Evolutionary conservation across 2,888 invertebrate genomes (phyloP).

Genomic region (Colostygia pectinataria): DNA sequence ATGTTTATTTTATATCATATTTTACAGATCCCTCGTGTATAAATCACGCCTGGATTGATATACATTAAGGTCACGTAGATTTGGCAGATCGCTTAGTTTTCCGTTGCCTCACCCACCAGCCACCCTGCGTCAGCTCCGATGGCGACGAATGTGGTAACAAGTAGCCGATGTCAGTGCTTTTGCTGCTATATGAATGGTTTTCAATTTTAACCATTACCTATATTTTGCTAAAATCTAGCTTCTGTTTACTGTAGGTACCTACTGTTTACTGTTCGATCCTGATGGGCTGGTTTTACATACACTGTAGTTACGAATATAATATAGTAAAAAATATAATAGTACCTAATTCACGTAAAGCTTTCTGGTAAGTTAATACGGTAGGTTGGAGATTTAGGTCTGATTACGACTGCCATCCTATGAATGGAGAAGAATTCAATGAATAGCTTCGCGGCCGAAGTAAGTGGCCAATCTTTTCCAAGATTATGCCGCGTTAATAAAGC

Average conservation of each 20-base stretch:
- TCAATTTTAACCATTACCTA: not conserved
- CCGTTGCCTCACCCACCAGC: constrained; percentile 31
- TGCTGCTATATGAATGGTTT: constrained; percentile 5
- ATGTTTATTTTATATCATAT: constrained; percentile 84
- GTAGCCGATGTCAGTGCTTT: constrained; percentile 10
- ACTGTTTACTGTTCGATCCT: too few species aligned
- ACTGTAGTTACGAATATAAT: too few species aligned
- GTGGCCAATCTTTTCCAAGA: constrained; percentile 59
- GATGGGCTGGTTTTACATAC: too few species aligned
- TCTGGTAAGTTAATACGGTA: constrained; percentile 50
- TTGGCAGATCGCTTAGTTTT: constrained; percentile 76
- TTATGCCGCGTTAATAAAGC: constrained; percentile 55
- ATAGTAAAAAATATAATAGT: too few species aligned
- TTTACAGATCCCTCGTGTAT: constrained; percentile 79
- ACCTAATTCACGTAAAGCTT: constrained; percentile 12
- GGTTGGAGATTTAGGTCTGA: constrained; percentile 49
- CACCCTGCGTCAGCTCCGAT: constrained; percentile 36
- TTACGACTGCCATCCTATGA: constrained; percentile 51
- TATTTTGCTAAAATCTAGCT: not conserved
- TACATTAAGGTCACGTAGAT: constrained; percentile 81
- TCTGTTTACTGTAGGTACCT: not conserved
- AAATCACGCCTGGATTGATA: constrained; percentile 79
- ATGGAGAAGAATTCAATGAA: constrained; percentile 59
- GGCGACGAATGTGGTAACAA: constrained; percentile 14
- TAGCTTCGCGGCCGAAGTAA: constrained; percentile 48